Evolutionary conservation across 2,797 vertebrate species (phyloP).

Genomic region (Chromis chromis): DNA sequence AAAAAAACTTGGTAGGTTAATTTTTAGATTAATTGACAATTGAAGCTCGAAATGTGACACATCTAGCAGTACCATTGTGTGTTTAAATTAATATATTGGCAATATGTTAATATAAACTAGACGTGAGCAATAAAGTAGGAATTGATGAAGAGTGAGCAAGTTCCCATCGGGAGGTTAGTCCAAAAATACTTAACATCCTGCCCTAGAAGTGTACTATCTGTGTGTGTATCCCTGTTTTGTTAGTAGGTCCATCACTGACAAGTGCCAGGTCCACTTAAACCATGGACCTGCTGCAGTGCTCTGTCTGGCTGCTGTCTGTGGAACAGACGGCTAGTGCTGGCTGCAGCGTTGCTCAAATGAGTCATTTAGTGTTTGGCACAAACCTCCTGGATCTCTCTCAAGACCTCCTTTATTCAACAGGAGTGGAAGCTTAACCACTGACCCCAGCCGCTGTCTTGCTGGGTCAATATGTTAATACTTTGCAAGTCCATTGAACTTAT

Average conservation of each 20-base stretch:
- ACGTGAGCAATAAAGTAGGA: too few relatives aligned
- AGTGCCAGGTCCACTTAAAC: constrained; percentile 18
- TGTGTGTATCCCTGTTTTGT: neutral
- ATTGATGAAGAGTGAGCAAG: too few relatives aligned
- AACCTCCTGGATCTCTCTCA: constrained; percentile 37
- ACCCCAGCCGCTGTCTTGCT: neutral
- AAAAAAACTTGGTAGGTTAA: too few relatives aligned
- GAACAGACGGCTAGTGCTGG: constrained; percentile 46
- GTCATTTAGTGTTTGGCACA: constrained; percentile 50
- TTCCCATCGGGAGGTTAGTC: too few relatives aligned
- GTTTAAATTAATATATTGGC: too few relatives aligned
- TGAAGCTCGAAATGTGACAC: too few relatives aligned
- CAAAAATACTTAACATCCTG: too few relatives aligned
- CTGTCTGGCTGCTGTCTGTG: constrained; percentile 28
- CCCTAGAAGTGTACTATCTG: neutral
- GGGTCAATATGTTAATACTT: constrained; percentile 3
- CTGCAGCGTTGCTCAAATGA: constrained; percentile 27
- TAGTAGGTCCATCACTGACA: neutral
- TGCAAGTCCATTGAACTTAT: too few relatives aligned
- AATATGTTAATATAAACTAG: too few relatives aligned
- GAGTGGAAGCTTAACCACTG: constrained; percentile 5
- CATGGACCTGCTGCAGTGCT: constrained; percentile 18
- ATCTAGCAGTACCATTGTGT: too few relatives aligned
- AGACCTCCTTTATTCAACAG: constrained; percentile 7
- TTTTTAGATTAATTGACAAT: too few relatives aligned